These are phyloP conservation scores for Mareca strepera DNA, from an alignment of 2,797 vertebrate genomes.

Conservation along the genomic window DNA sequence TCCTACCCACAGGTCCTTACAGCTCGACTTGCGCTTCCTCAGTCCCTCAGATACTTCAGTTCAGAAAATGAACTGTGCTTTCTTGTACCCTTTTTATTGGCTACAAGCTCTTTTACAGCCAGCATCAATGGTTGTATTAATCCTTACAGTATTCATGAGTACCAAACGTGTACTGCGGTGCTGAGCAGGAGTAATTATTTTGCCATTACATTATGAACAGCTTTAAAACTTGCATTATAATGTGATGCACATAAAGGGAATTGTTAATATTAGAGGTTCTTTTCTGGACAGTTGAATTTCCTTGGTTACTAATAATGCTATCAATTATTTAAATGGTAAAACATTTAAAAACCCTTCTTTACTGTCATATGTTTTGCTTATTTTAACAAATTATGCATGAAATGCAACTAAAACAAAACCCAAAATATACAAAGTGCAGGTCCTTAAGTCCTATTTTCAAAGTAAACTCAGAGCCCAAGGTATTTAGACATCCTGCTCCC, in stretches of 20 bases:
- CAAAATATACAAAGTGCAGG: not conserved
- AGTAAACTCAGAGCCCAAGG: not conserved
- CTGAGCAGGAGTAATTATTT: conserved; percentile 10
- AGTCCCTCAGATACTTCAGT: not conserved
- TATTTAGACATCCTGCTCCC: not conserved
- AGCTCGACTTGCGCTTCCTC: not conserved
- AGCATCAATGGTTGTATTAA: not conserved
- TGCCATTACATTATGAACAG: not conserved
- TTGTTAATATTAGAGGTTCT: conserved; percentile 6
- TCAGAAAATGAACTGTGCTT: not conserved
- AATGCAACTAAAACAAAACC: not conserved
- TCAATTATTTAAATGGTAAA: not conserved
- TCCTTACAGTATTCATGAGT: not conserved
- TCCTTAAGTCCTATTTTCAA: not conserved
- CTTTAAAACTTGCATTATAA: conserved; percentile 1
- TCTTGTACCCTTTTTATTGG: not conserved
- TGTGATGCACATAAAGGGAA: not conserved
- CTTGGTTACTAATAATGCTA: not conserved
- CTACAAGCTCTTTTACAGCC: not conserved
- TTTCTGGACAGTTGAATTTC: conserved; percentile 1
- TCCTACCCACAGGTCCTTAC: not conserved
- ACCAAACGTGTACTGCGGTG: not conserved
- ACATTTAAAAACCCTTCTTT: not conserved
- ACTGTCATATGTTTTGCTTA: not conserved
- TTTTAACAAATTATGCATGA: not conserved